phyloP scores from a whole-genome alignment of 1,140 invertebrate genomes.

The Leptinotarsa lineolata region DNA sequence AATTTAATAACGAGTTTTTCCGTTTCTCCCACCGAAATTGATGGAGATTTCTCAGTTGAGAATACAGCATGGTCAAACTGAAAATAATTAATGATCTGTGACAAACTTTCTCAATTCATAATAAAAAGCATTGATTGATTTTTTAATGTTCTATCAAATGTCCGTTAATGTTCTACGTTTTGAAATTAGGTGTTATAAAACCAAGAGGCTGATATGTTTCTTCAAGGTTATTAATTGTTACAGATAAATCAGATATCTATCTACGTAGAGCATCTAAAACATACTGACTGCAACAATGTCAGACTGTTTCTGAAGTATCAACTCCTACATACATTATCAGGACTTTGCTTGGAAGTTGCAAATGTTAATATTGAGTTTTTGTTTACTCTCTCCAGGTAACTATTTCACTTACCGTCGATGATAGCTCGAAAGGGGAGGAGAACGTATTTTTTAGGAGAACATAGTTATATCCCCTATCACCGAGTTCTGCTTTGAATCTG shows the following conservation, averaged over 20 bases:
- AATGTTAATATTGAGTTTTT: no score
- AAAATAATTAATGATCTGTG: slow-evolving; percentile 23
- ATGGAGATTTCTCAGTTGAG: slow-evolving; percentile 25
- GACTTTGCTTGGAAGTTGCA: no score
- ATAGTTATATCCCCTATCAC: slow-evolving; percentile 27
- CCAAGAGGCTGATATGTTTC: neutral
- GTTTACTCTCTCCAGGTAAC: no score
- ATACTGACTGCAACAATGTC: no score
- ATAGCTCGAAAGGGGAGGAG: slow-evolving; percentile 28
- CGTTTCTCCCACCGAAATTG: slow-evolving; percentile 26
- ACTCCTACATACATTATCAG: neutral
- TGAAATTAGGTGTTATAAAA: neutral
- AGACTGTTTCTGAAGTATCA: neutral
- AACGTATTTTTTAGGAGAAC: slow-evolving; percentile 33
- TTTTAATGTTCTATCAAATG: neutral
- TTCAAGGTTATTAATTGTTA: neutral
- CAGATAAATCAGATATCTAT: neutral
- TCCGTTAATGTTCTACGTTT: neutral
- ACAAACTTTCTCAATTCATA: neutral
- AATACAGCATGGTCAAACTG: slow-evolving; percentile 41
- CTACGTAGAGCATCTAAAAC: neutral
- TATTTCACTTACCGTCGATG: slow-evolving; percentile 22
- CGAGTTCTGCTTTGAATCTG: slow-evolving; percentile 36
- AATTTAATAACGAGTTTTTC: slow-evolving; percentile 35
- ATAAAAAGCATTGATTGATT: neutral